Evolutionary conservation across 2,888 invertebrate species (phyloP).

Genomic region (Caenorhabditis virilis): DNA sequence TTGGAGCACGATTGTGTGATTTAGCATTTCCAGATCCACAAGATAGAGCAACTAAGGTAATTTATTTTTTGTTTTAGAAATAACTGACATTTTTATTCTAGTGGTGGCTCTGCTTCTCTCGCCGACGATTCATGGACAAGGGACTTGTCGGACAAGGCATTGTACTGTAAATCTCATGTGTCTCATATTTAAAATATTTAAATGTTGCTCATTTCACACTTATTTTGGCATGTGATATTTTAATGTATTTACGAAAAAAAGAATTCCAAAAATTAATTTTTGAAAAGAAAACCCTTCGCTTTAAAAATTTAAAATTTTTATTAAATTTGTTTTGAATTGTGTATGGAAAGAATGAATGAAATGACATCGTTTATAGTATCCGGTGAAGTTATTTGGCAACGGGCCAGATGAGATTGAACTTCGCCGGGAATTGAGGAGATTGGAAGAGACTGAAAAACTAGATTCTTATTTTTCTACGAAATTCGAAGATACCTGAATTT

Average conservation of each 20-base stretch:
- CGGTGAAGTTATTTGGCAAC: conserved; percentile 27
- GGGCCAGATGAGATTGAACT: conserved; percentile 29
- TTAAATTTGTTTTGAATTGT: conserved; percentile 15
- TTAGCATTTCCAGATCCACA: conserved; percentile 83
- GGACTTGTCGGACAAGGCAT: conserved; percentile 85
- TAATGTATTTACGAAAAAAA: no score
- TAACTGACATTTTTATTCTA: conserved; percentile 56
- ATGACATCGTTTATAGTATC: conserved; percentile 25
- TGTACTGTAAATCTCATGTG: conserved; percentile 42
- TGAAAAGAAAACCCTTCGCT: no score
- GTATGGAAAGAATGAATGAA: conserved; percentile 20
- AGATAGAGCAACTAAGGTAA: conserved; percentile 86
- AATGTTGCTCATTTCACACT: conserved; percentile 6
- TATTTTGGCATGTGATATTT: no score
- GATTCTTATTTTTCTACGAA: not conserved
- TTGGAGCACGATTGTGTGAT: conserved; percentile 86
- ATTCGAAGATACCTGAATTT: conserved; percentile 2
- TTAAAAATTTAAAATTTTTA: no score
- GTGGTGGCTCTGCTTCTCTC: conserved; percentile 99
- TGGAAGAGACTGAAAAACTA: conserved; percentile 7
- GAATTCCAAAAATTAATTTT: not conserved
- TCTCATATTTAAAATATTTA: not conserved
- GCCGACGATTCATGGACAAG: conserved; percentile 99
- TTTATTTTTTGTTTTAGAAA: conserved; percentile 2
- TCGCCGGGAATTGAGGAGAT: conserved; percentile 20